Evolutionary conservation across 2,797 vertebrate species (phyloP), one percentile per base, ranked within the genome.

Genomic region (Phalloptychus januarius): DNA sequence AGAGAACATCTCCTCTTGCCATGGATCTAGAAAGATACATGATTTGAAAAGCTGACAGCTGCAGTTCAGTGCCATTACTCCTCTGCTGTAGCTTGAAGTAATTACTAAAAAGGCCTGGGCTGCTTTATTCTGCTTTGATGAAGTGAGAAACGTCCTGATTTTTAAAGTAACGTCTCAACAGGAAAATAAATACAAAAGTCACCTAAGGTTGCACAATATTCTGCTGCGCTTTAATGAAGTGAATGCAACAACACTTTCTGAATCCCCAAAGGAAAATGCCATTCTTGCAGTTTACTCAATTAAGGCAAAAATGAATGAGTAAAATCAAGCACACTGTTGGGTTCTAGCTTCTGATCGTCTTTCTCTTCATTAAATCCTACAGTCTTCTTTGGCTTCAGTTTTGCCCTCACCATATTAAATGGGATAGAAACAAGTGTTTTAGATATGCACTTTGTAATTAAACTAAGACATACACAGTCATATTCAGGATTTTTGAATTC

Each of bases 81-180:
- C 83, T 31, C 73, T 78, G 86, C 74, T 86, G 84, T 78, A 72
- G 83, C 87, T 91, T 91, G 85, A 85, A 89, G 79, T 93, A 91
- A 94, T 94, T 92, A 93, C 89, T 73, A 82, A 81, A 88, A 85
- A 92, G 85, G 74, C 38, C 81, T 83, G 72, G 85, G 86, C 50
- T 65, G 79, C 77, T 86, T 90, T 52, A 82, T 93, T 92, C 90
- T 78, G 72, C 86, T 82, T 85, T 90, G 86, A 93, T 93, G 91
- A 93, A 93, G 89, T 77, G 75, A 40, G 79, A 86, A 83, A 84
- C 80, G 75, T 82, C 72, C 77, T 81, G 76, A 28, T 70, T 70
- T 70, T 70, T 70, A 70, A 70, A 70, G 13, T 70, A 70, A 31
- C 40, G 16, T 70, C 67, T 52, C 31, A 36, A 72, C 71, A 50